A percentile compares a stretch with the other conserved stretches of the same genome.
Conservation (phyloP, 2,888 invertebrate species). For the Nephrocerus scutellatus region DNA sequence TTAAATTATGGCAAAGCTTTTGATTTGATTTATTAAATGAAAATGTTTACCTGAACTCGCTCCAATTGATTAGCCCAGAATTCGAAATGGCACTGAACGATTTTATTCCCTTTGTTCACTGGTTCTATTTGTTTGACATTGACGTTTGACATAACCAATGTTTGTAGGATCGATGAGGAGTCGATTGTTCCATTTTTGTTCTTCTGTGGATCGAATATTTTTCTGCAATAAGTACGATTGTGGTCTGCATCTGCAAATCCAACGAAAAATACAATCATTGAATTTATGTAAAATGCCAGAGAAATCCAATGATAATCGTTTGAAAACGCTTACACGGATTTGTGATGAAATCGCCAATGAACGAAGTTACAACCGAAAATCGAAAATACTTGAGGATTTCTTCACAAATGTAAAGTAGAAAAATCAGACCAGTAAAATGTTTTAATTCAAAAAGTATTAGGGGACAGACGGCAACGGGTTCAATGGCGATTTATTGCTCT, state of each 20-base stretch:
- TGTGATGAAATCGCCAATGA: slow-evolving; percentile 72
- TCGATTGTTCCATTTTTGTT: slow-evolving; percentile 76
- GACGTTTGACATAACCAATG: slow-evolving; percentile 50
- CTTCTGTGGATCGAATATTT: slow-evolving; percentile 69
- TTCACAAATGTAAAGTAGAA: slow-evolving; percentile 52
- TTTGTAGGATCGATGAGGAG: slow-evolving; percentile 77
- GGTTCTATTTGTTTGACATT: slow-evolving; percentile 17
- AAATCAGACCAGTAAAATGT: slow-evolving; percentile 24
- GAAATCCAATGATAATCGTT: slow-evolving; percentile 58
- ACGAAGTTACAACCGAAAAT: slow-evolving; percentile 76
- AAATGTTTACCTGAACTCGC: slow-evolving; percentile 64
- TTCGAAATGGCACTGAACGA: slow-evolving; percentile 72
- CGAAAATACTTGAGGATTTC: slow-evolving; percentile 60
- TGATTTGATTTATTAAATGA: not conserved
- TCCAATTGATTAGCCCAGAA: slow-evolving; percentile 82
- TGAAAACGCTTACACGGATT: slow-evolving; percentile 68
- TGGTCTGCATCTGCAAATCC: not conserved
- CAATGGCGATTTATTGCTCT: slow-evolving; percentile 68
- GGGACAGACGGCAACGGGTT: slow-evolving; percentile 58
- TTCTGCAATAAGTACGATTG: slow-evolving; percentile 56
- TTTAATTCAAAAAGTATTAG: slow-evolving; percentile 22
- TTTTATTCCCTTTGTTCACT: no score
- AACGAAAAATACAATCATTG: not conserved
- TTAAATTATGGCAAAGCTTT: not conserved
- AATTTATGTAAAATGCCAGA: slow-evolving; percentile 16